A percentile compares a stretch with the other conserved stretches of the same genome.
phyloP scores from a whole-genome alignment of 2,113 vertebrate species.

The Ascaphus truei region DNA sequence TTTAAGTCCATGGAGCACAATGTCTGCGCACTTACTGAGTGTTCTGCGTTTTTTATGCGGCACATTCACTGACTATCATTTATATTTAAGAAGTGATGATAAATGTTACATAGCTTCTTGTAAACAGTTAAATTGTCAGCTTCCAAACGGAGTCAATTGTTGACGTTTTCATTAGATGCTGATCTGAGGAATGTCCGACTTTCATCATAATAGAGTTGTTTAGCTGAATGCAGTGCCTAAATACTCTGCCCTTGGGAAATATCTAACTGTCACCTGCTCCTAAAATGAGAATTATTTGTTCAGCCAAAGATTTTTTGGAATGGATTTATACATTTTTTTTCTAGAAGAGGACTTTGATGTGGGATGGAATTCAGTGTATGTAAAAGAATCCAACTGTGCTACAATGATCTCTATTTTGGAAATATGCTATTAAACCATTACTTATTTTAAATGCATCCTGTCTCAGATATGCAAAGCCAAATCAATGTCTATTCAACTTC shows the following conservation, averaged over 20 bases:
- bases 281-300: conserved; percentile 64
- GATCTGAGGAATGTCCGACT: conserved; percentile 52
- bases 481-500: conserved; percentile 33
- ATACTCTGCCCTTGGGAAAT: conserved; percentile 53
- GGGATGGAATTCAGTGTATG: conserved; percentile 57
- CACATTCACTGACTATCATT: conserved; percentile 41
- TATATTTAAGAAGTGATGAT: conserved; percentile 50
- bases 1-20: not conserved
- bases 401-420: conserved; percentile 59
- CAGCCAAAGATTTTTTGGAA: conserved; percentile 56
- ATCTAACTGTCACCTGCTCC: conserved; percentile 57
- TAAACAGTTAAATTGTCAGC: conserved; percentile 55
- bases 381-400: conserved; percentile 61
- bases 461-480: conserved; percentile 45
- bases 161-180: conserved; percentile 58
- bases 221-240: conserved; percentile 50
- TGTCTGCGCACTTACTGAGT: not conserved
- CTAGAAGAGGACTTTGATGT: conserved; percentile 60
- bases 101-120: conserved; percentile 56
- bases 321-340: conserved; percentile 17
- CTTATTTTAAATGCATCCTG: conserved; percentile 41
- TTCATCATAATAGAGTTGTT: conserved; percentile 58
- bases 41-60: conserved; percentile 39
- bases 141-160: conserved; percentile 47
- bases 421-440: conserved; percentile 61